Evolutionary conservation across 2,888 invertebrate species (phyloP).

Genomic region (Melanotus villosus): DNA sequence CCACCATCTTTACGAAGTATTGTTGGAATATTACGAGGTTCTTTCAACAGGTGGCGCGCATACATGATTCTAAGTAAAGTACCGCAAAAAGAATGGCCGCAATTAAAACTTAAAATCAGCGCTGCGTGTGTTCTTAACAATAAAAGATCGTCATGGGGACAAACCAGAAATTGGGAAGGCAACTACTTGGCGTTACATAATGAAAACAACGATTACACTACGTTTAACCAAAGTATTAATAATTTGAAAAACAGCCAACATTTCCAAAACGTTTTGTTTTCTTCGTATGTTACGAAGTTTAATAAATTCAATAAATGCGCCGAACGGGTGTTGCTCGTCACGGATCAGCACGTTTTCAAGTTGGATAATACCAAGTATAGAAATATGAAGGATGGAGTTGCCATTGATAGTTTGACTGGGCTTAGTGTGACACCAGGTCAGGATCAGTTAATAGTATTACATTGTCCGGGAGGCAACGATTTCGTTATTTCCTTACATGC

Average conservation of each 20-base stretch:
- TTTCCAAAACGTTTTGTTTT: conserved; percentile 76
- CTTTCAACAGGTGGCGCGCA: conserved; percentile 90
- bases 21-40: conserved; percentile 73
- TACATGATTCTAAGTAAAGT: conserved; percentile 86
- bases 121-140: conserved; percentile 82
- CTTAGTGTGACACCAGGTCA: conserved; percentile 88
- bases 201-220: conserved; percentile 78
- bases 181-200: conserved; percentile 81
- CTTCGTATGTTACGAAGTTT: conserved; percentile 79
- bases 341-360: conserved; percentile 89
- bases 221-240: conserved; percentile 78
- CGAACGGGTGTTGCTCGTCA: conserved; percentile 90
- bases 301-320: conserved; percentile 77
- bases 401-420: conserved; percentile 75
- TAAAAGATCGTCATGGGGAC: conserved; percentile 80
- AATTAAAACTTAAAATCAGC: conserved; percentile 84
- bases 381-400: conserved; percentile 84
- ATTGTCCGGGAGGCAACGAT: conserved; percentile 91
- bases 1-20: conserved; percentile 78
- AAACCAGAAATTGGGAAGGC: conserved; percentile 85
- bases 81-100: conserved; percentile 89
- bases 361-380: conserved; percentile 90
- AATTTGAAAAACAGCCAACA: conserved; percentile 78
- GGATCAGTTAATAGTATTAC: conserved; percentile 90
- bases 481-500: conserved; percentile 83